Evolutionary conservation across 2,888 invertebrate species (phyloP).

Genomic region (Aphodius granarius): DNA sequence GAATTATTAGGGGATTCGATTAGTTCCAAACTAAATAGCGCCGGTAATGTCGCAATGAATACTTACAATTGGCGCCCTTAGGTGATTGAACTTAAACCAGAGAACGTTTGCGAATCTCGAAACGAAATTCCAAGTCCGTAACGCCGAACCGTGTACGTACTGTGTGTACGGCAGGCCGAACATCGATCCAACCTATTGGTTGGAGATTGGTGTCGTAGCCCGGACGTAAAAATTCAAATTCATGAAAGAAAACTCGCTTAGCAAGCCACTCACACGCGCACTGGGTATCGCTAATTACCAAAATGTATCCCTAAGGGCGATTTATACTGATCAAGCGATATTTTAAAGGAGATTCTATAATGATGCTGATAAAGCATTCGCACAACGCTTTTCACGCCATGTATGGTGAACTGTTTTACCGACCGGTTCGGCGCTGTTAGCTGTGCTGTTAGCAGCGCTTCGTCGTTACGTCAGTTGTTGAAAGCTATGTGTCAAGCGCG

Average conservation of each 20-base stretch:
- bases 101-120: conserved; percentile 62
- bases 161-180: conserved; percentile 67
- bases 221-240: conserved; percentile 32
- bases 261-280: not conserved
- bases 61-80: conserved; percentile 50
- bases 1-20: not conserved
- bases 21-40: not conserved
- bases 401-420: not conserved
- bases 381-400: not conserved
- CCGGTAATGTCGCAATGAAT: conserved; percentile 17
- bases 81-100: conserved; percentile 62
- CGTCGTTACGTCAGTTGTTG: not conserved
- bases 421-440: not conserved
- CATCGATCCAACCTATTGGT: conserved; percentile 66
- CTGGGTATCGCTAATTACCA: not conserved
- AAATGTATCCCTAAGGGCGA: not conserved
- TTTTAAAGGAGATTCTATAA: not conserved
- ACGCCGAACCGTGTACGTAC: conserved; percentile 69
- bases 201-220: conserved; percentile 43
- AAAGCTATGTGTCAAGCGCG: not conserved
- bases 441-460: not conserved
- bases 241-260: conserved; percentile 37
- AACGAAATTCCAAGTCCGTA: conserved; percentile 70
- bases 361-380: not conserved
- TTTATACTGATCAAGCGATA: not conserved